phyloP scores from a whole-genome alignment of 2,888 invertebrate genomes.

The Macrosoma leucophasiata region DNA sequence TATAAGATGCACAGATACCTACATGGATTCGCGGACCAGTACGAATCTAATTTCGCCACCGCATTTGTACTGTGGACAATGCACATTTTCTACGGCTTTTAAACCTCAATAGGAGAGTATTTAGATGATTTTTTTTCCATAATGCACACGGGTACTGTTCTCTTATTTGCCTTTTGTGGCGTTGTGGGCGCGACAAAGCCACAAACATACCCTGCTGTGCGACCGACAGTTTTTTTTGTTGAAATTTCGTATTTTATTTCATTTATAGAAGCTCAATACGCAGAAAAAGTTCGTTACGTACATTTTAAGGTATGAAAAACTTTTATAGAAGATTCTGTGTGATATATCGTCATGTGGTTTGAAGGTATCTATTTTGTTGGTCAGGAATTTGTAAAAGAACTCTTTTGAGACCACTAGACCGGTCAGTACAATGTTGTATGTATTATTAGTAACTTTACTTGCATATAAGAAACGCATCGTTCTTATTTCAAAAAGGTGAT shows the following conservation, averaged over 20 bases:
- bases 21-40: slow-evolving; percentile 42
- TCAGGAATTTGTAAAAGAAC: slow-evolving; percentile 43
- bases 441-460: too few relatives aligned
- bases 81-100: slow-evolving; percentile 68
- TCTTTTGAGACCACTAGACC: too few relatives aligned
- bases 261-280: slow-evolving; percentile 52
- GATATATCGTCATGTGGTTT: slow-evolving; percentile 62
- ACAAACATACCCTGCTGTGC: slow-evolving; percentile 70
- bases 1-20: slow-evolving; percentile 19
- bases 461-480: too few relatives aligned
- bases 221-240: slow-evolving; percentile 59
- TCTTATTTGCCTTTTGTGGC: slow-evolving; percentile 73
- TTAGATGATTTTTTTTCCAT: slow-evolving; percentile 68
- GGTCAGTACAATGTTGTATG: too few relatives aligned
- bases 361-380: slow-evolving; percentile 41
- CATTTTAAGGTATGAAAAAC: slow-evolving; percentile 40
- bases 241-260: slow-evolving; percentile 70
- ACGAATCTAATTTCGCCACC: slow-evolving; percentile 71
- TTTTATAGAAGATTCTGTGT: slow-evolving; percentile 59
- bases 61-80: slow-evolving; percentile 63
- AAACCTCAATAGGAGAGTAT: slow-evolving; percentile 71
- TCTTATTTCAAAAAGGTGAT: too few relatives aligned
- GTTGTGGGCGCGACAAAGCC: slow-evolving; percentile 74
- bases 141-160: slow-evolving; percentile 53
- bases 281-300: slow-evolving; percentile 44